Conservation (phyloP, 2,113 vertebrate genomes). For the Ceyx melanurus region DNA sequence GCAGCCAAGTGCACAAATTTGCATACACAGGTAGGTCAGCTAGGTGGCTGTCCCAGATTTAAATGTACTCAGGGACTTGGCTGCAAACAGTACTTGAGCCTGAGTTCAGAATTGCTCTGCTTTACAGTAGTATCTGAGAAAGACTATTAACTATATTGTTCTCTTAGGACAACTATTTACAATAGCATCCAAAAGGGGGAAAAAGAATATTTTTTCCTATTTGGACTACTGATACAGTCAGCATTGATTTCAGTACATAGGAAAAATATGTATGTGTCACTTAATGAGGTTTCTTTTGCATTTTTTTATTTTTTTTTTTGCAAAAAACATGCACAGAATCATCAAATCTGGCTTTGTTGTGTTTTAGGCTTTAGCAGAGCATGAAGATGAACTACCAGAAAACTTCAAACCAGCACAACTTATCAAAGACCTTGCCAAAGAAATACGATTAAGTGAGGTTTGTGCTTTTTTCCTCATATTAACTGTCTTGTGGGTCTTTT, state of each 20-base stretch:
- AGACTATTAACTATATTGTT: background rate
- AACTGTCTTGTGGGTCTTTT: background rate
- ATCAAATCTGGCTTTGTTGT: slow-evolving; percentile 15
- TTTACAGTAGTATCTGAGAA: background rate
- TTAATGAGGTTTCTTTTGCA: background rate
- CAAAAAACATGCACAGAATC: background rate
- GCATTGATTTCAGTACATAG: background rate
- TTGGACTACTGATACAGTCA: background rate
- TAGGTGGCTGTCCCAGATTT: background rate
- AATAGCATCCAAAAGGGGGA: background rate
- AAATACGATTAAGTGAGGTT: slow-evolving; percentile 97
- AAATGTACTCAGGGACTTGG: background rate
- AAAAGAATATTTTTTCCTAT: background rate
- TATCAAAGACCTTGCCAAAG: slow-evolving; percentile 98
- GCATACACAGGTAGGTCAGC: background rate
- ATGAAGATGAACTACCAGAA: slow-evolving; percentile 97
- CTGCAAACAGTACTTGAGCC: background rate
- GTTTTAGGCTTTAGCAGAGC: slow-evolving; percentile 90
- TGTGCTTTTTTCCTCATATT: background rate
- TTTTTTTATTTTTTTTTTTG: background rate
- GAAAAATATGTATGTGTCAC: background rate
- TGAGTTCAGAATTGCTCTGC: background rate
- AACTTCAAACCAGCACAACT: slow-evolving; percentile 98
- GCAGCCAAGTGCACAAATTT: background rate
- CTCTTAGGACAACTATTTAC: background rate